Conservation (phyloP, 2,797 vertebrate genomes). For the Poeciliopsis turneri region DNA sequence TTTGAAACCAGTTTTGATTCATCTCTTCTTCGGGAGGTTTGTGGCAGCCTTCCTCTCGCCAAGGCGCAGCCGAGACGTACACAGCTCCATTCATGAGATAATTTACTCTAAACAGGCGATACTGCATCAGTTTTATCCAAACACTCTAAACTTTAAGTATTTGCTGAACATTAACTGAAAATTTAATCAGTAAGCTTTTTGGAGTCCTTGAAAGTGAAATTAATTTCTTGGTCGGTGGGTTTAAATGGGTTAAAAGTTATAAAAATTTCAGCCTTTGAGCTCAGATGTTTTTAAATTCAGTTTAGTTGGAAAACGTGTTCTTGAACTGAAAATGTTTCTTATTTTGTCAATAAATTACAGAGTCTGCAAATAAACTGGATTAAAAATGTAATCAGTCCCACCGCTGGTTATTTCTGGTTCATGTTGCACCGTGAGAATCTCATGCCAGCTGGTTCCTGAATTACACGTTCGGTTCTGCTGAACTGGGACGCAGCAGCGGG, state of each 20-base stretch:
- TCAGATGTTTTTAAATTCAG: background rate
- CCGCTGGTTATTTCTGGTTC: background rate
- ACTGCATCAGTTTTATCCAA: no score
- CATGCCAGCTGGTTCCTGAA: background rate
- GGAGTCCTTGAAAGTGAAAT: no score
- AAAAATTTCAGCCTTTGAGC: background rate
- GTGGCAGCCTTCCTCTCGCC: no score
- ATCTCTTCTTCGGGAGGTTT: no score
- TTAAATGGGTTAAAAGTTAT: background rate
- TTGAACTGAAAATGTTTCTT: background rate
- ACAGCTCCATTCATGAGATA: no score
- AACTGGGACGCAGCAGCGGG: conserved; percentile 35
- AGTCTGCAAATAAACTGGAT: background rate
- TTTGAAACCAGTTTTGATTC: background rate
- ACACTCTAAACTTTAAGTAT: no score
- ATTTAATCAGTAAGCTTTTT: no score
- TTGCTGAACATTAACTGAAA: no score
- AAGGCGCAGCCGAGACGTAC: no score
- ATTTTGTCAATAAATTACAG: background rate
- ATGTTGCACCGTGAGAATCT: background rate
- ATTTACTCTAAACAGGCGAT: no score
- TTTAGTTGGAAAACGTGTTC: background rate
- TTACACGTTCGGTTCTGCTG: background rate
- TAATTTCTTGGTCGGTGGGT: no score
- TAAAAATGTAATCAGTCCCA: background rate